Conservation (phyloP, 2,113 vertebrate genomes). For the Triplophysa dalaica region DNA sequence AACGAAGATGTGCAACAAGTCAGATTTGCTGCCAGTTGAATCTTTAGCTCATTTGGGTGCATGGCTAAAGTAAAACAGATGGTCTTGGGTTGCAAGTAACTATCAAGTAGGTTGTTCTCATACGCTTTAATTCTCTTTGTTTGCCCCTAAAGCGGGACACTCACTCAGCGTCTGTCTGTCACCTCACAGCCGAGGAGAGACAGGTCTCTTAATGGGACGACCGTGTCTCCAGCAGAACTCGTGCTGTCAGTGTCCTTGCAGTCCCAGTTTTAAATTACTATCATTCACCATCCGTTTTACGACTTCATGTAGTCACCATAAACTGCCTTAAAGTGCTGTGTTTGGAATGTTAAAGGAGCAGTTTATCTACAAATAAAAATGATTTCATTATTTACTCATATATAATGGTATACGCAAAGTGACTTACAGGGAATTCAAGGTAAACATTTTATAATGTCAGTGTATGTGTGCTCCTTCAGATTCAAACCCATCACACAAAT, state of each 20-base stretch:
- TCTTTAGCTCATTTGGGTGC: conserved; percentile 2
- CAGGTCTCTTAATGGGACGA: conserved; percentile 2
- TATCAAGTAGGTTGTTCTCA: conserved; percentile 15
- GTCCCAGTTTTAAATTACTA: conserved; percentile 9
- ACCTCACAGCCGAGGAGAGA: background rate
- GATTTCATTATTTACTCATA: conserved; percentile 7
- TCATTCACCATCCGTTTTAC: conserved; percentile 5
- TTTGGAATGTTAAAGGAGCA: conserved; percentile 25
- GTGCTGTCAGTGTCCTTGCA: conserved; percentile 5
- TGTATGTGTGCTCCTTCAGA: too few relatives aligned
- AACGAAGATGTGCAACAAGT: background rate
- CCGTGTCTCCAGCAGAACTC: background rate
- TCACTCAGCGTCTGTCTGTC: conserved; percentile 35
- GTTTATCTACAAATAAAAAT: background rate
- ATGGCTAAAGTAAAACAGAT: conserved; percentile 46
- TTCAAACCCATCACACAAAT: too few relatives aligned
- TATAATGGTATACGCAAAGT: too few relatives aligned
- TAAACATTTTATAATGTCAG: too few relatives aligned
- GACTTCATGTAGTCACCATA: background rate
- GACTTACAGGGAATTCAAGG: too few relatives aligned
- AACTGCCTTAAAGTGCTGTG: conserved; percentile 12
- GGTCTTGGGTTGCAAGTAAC: conserved; percentile 24
- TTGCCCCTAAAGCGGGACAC: background rate
- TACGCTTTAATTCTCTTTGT: conserved; percentile 18
- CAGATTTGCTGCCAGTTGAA: background rate